A percentile compares a stretch with the other conserved stretches of the same genome.
These are phyloP conservation scores for Plectrocnemia conspersa DNA, from an alignment of 1,140 invertebrate genomes.

Conservation along the genomic window DNA sequence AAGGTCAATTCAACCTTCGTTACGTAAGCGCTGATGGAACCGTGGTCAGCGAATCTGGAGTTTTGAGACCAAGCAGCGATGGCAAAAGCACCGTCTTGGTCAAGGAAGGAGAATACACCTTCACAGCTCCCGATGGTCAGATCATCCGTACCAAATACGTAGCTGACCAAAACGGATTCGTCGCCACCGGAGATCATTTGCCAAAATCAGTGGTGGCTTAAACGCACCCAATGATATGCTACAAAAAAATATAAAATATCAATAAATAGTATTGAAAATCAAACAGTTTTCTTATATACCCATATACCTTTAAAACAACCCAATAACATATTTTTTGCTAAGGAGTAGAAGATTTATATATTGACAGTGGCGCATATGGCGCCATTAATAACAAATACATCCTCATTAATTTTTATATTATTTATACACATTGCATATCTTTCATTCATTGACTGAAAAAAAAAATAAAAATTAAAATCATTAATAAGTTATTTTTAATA, in stretches of 20 bases:
- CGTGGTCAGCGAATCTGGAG: conserved; percentile 40
- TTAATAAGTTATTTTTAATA: too few relatives aligned
- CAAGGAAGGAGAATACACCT: conserved; percentile 39
- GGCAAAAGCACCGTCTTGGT: conserved; percentile 39
- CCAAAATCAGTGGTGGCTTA: conserved; percentile 37
- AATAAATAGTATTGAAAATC: not conserved
- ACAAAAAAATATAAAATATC: not conserved
- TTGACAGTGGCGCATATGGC: too few relatives aligned
- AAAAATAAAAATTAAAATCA: too few relatives aligned
- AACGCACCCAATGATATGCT: not conserved
- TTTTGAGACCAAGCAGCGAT: conserved; percentile 38
- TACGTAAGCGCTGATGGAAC: conserved; percentile 45
- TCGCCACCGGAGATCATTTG: conserved; percentile 42
- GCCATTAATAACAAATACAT: too few relatives aligned
- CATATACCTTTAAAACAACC: too few relatives aligned
- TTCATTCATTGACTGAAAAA: too few relatives aligned
- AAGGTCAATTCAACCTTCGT: conserved; percentile 43
- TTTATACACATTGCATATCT: too few relatives aligned
- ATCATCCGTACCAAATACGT: conserved; percentile 41
- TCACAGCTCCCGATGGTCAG: conserved; percentile 42
- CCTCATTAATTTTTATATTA: too few relatives aligned
- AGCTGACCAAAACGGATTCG: conserved; percentile 43
- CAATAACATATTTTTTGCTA: too few relatives aligned
- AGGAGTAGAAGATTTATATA: too few relatives aligned
- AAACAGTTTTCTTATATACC: not conserved